These are phyloP conservation scores for Chlorodrepanis virens DNA, from an alignment of 2,113 vertebrate genomes.

Conservation along the genomic window DNA sequence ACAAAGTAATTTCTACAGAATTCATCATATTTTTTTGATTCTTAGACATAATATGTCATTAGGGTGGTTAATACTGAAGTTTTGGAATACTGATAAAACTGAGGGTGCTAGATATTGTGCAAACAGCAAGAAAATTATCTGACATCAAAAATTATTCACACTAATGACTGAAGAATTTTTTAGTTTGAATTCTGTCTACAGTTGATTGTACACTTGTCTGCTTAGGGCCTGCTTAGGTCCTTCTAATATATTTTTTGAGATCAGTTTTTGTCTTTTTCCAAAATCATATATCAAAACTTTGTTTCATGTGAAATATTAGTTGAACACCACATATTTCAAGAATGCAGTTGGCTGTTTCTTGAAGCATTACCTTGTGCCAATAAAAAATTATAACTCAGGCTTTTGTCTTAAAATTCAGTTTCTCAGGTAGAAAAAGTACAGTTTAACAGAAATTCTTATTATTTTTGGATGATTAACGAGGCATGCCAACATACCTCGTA, in stretches of 20 bases:
- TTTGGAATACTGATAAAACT: background rate
- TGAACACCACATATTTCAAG: background rate
- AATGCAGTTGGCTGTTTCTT: background rate
- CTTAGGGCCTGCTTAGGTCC: background rate
- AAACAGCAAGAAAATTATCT: background rate
- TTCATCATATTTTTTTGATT: background rate
- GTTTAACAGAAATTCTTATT: background rate
- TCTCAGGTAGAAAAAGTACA: background rate
- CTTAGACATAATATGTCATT: background rate
- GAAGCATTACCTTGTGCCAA: background rate
- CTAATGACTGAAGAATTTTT: background rate
- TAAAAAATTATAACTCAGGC: background rate
- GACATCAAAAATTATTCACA: background rate
- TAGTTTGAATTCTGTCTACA: background rate
- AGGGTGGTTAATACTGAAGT: background rate
- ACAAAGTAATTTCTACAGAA: background rate
- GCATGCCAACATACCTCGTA: background rate
- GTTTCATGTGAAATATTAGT: background rate
- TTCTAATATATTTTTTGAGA: background rate
- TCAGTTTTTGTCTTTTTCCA: background rate
- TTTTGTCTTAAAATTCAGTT: background rate
- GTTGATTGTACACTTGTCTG: background rate
- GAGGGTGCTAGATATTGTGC: background rate
- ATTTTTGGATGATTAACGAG: background rate
- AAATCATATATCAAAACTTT: background rate